Base-by-base conservation (phyloP, 1,140 invertebrate species). In the Pseudomyrmex cubaensis region DNA sequence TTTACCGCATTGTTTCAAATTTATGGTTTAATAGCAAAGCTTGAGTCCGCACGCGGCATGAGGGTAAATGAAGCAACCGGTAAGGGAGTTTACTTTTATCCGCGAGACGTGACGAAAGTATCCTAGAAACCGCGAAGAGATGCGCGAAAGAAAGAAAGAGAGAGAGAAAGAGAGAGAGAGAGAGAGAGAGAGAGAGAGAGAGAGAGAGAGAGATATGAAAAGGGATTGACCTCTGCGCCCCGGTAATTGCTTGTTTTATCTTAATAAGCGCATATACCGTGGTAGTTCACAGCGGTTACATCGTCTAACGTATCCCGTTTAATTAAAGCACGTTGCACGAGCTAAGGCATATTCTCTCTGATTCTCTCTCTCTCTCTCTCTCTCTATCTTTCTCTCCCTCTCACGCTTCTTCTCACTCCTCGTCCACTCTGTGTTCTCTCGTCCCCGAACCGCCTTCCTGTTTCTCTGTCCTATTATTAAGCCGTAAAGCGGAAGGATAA, bases 241-340 rank as follows among this genome's bases (percentile, higher is more conserved):
- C 62, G 76, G 85, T 85, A 89, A 89, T 89, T 87, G 87, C 88
- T 89, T 89, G 87, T 87, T 89, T 89, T 89, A 89, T 89, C 85
- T 89, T 85, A 87, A 86, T 84, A 86, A 86, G 77, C 75, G 75
- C 82, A 73, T 70, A 75, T 83, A 85, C 67, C 67, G 57, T 75
- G 52, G 84, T 52, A 73, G 80, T 62, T 85, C 70, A 78, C 74
- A 54, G 54, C 59, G 66, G 73, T 84, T 89, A 88, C 87, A 88
- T 83, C 85, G 76, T 86, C 84, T 86, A 87, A 87, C 74, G 82
- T 85, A 87, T 83, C 82, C 63, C 67, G 82, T 89, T 89, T 89
- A 89, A 89, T 89, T 89, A 89, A 89, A 87, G 74, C 87, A 82
- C 66, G 74, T 67, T 86, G 82, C 52, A 61, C 61, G 44, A 59